A percentile compares a stretch with the other conserved stretches of the same genome.
Evolutionary conservation across 2,113 vertebrate genomes (phyloP).

Genomic region (Etheostoma spectabile): DNA sequence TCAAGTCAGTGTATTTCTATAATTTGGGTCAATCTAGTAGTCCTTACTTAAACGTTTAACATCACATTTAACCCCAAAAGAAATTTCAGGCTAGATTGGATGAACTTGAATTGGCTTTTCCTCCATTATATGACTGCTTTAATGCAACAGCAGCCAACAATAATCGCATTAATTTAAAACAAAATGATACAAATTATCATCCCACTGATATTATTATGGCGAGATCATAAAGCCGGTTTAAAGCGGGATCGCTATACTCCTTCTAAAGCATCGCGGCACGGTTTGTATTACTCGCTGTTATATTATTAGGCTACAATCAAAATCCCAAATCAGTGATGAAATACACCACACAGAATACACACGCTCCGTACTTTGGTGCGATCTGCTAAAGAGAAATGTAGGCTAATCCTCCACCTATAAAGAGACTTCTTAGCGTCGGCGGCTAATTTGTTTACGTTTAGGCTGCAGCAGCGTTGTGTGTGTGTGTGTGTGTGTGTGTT

Average conservation of each 20-base stretch:
- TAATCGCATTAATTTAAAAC: background rate
- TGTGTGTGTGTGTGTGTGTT: conserved; percentile 16
- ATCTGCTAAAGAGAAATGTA: conserved; percentile 15
- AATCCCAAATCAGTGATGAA: background rate
- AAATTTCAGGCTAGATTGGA: background rate
- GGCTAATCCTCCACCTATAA: conserved; percentile 50
- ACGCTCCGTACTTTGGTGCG: no score
- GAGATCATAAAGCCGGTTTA: no score
- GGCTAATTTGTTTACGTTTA: conserved; percentile 75
- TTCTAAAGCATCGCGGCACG: background rate
- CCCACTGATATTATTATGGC: background rate
- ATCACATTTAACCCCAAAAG: background rate
- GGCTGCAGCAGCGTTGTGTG: conserved; percentile 38
- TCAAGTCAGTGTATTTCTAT: background rate
- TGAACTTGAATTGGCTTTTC: background rate
- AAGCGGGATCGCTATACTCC: conserved; percentile 5
- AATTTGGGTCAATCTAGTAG: background rate
- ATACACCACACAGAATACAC: background rate
- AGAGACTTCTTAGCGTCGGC: conserved; percentile 48
- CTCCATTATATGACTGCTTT: background rate
- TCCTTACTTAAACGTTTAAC: background rate
- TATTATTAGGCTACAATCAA: background rate
- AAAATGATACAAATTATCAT: background rate
- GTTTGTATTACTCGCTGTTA: conserved; percentile 19
- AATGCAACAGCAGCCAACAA: background rate